These are phyloP conservation scores for Nycticebus coucang DNA, from an alignment of 2,113 vertebrate species.

Conservation along the genomic window DNA sequence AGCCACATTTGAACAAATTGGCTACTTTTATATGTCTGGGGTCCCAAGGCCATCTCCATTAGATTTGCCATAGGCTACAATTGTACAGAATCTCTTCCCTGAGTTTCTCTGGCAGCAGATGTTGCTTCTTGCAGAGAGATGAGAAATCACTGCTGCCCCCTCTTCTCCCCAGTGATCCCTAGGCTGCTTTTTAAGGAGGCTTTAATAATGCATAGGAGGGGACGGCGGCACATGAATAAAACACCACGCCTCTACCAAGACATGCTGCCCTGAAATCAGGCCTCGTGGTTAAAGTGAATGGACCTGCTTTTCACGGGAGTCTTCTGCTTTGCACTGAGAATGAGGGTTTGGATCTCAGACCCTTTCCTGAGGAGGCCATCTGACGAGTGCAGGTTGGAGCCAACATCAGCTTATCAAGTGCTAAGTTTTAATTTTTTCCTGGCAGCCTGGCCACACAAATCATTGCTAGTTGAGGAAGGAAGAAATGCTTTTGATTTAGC, in stretches of 20 bases:
- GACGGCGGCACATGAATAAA: conserved; percentile 54
- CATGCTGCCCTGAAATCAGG: background rate
- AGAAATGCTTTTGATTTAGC: conserved; percentile 42
- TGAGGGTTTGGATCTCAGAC: conserved; percentile 14
- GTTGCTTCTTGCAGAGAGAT: background rate
- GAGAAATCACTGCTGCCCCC: conserved; percentile 34
- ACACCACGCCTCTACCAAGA: conserved; percentile 78
- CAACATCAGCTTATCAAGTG: conserved; percentile 27
- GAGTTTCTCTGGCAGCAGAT: conserved; percentile 40
- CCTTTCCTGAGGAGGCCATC: conserved; percentile 46
- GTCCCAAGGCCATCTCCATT: background rate
- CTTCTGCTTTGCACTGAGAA: conserved; percentile 14
- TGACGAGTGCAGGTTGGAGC: conserved; percentile 51
- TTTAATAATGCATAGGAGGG: conserved; percentile 76
- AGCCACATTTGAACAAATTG: conserved; percentile 6
- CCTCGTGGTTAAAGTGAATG: conserved; percentile 19
- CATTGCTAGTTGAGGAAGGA: background rate
- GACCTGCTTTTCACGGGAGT: background rate
- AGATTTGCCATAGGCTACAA: background rate
- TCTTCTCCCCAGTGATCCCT: conserved; percentile 29
- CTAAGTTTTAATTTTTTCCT: conserved; percentile 27
- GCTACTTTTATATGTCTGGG: background rate
- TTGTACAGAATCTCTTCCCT: conserved; percentile 17
- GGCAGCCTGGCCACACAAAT: background rate
- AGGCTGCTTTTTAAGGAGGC: conserved; percentile 53